Percentiles rank a stretch among this genome's conserved stretches.
Conservation (phyloP, 2,113 vertebrate species). For the Atrichornis clamosus region DNA sequence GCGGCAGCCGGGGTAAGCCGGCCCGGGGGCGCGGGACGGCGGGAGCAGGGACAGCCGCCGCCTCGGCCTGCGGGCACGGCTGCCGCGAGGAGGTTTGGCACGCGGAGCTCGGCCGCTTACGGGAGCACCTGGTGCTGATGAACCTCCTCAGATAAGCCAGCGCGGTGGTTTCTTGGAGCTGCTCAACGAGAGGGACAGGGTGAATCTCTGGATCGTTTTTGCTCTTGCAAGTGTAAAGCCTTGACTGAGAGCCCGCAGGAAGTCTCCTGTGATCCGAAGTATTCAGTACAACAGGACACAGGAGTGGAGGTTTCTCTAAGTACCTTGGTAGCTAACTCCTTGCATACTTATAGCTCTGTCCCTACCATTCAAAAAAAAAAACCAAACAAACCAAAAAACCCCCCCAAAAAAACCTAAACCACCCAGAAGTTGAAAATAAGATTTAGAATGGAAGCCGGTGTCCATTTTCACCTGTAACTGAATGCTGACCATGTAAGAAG, state of each 20-base stretch:
- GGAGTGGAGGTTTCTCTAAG: not conserved
- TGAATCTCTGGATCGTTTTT: not conserved
- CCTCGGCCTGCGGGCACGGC: too few relatives aligned
- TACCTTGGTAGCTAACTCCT: not conserved
- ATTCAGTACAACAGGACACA: not conserved
- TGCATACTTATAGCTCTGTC: not conserved
- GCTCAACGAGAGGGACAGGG: not conserved
- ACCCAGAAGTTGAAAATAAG: not conserved
- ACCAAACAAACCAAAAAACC: not conserved
- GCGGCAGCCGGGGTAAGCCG: accelerated
- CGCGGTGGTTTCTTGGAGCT: not conserved
- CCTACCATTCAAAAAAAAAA: too few relatives aligned
- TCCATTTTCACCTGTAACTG: not conserved
- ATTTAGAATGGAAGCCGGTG: not conserved
- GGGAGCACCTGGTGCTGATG: too few relatives aligned
- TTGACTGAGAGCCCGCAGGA: not conserved
- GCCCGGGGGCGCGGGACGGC: accelerated
- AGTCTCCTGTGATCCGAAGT: not conserved
- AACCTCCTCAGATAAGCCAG: not conserved
- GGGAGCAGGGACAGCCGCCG: accelerated
- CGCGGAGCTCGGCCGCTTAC: accelerated
- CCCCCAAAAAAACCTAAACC: not conserved
- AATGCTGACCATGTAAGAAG: not conserved
- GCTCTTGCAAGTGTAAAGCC: not conserved
- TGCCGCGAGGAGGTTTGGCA: too few relatives aligned